These are phyloP conservation scores for Paracentrotus lividus DNA, from an alignment of 53 echinoderm and acorn worm species.

Conservation along the genomic window DNA sequence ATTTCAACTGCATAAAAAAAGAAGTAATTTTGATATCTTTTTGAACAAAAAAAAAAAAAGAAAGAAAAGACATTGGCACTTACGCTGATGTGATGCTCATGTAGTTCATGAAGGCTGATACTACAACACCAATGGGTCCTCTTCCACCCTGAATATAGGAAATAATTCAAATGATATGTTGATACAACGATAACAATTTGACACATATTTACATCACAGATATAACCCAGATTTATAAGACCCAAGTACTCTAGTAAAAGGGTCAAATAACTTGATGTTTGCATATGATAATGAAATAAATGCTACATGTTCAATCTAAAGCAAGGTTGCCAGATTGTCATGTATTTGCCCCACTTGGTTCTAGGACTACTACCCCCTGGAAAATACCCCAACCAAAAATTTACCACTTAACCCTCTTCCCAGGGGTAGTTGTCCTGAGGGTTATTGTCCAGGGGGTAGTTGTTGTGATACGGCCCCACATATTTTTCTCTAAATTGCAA, in stretches of 20 bases:
- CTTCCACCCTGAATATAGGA: conserved; percentile 80
- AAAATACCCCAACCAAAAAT: not conserved
- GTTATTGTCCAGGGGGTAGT: no score
- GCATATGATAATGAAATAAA: not conserved
- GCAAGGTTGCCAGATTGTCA: no score
- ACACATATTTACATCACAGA: not conserved
- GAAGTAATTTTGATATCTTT: not conserved
- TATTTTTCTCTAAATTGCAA: not conserved
- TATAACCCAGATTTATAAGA: not conserved
- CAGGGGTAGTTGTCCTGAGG: no score
- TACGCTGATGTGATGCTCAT: conserved; percentile 91
- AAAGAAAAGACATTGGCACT: conserved; percentile 51
- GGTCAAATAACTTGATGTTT: not conserved
- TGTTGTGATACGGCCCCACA: not conserved
- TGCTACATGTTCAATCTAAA: not conserved
- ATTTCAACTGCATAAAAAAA: no score
- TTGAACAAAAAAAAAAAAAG: not conserved
- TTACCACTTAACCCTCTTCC: not conserved
- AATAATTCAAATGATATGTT: conserved; percentile 6
- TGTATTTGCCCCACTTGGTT: no score
- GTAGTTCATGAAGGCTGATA: conserved; percentile 96
- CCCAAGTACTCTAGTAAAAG: not conserved
- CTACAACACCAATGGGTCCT: conserved; percentile 93
- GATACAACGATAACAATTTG: not conserved
- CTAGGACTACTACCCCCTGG: no score